Evolutionary conservation across 2,113 vertebrate species (phyloP), one percentile per base, ranked within the genome.

Genomic region (Abramis brama): DNA sequence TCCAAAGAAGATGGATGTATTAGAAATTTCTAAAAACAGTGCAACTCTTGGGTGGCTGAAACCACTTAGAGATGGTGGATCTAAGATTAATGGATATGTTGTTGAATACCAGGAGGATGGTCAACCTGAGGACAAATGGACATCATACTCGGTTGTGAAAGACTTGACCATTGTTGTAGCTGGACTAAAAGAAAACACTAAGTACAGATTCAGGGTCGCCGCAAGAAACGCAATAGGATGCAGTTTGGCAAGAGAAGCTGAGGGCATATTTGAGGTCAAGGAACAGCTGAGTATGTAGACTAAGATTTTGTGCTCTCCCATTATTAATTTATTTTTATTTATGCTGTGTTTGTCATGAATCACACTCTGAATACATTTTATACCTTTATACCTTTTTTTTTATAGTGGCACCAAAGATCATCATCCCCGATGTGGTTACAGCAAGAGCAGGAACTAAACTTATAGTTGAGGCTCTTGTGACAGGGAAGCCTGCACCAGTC

Each of bases 81-180:
- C 98, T 68, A 99, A 98, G 92, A 95, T 99, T 27, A 97, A 99
- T 52, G 98, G 98, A 8, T 99, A 99, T 68, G 94, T 99, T 77
- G 95, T 99, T 85, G 97, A 98, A 87, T 99, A 97, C 89, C 95
- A 94, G 91, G 94, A 96, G 91, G 97, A 98, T 57, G 97, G 97
- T 0, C 92, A 92, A 1, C 91, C 97, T 45, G 96, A 94, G 12
- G 96, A 97, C 90, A 96, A 95, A 80, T 99, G 98, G 98, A 99
- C 96, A 59, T 94, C 97, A 71, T 99, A 99, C 90, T 99, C 98
- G 0, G 92, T 99, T 87, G 96, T 99, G 23, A 99, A 98, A 94
- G 98, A 99, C 89, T 93, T 99, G 84, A 97, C 94, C 87, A 97
- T 99, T 86, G 95, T 98, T 71, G 96, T 99, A 86, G 97, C 96